Percentiles rank a stretch among this genome's conserved stretches.
phyloP scores from a whole-genome alignment of 2,113 vertebrate species.

The Gymnarchus niloticus region DNA sequence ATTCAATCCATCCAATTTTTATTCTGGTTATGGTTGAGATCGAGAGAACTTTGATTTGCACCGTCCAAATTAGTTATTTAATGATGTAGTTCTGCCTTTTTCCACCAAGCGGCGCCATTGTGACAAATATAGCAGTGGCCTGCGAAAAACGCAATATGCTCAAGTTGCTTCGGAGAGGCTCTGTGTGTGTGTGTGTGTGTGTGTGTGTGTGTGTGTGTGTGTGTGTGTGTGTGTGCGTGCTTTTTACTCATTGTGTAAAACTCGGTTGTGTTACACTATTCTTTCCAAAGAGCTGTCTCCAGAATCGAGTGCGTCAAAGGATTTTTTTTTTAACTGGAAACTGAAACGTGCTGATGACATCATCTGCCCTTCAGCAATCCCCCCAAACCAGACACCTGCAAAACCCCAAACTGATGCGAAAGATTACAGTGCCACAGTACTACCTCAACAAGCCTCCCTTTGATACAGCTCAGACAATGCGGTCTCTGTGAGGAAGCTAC shows the following conservation, averaged over 20 bases:
- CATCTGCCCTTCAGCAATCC: background rate
- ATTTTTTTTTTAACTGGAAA: background rate
- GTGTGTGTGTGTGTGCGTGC: too few relatives aligned
- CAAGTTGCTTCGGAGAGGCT: background rate
- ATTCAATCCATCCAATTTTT: too few relatives aligned
- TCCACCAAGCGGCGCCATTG: constrained; percentile 13
- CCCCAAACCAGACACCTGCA: constrained; percentile 8
- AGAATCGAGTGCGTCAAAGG: background rate
- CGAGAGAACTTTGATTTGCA: too few relatives aligned
- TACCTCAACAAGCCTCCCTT: constrained; percentile 17
- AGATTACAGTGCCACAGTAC: background rate
- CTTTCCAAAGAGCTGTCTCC: background rate
- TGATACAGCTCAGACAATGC: constrained; percentile 11
- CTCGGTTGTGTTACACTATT: background rate
- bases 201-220: too few relatives aligned
- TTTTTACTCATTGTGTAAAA: background rate
- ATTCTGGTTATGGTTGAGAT: too few relatives aligned
- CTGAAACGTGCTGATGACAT: background rate
- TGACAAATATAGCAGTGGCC: background rate
- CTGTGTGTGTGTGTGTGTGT: too few relatives aligned
- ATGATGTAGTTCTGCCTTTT: background rate
- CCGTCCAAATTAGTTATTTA: too few relatives aligned
- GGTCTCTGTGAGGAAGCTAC: constrained; percentile 16
- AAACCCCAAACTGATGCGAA: constrained; percentile 10
- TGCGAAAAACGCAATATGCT: background rate